phyloP scores from a whole-genome alignment of 2,113 vertebrate genomes.

The Cyprinodon variegatus region DNA sequence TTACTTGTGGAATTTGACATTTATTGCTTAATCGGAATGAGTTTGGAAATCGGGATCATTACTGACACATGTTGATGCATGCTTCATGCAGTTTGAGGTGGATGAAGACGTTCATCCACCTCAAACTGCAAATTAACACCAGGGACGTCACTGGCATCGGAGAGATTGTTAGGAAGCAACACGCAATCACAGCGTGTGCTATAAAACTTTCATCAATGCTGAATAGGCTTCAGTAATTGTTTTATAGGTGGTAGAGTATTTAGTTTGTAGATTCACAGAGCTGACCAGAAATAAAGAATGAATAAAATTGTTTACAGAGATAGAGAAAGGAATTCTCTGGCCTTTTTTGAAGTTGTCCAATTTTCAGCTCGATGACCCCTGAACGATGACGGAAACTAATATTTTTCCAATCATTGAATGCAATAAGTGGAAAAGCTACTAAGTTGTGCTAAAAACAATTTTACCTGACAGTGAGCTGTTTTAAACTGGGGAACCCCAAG shows the following conservation, averaged over 20 bases:
- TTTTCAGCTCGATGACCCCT: too few relatives aligned
- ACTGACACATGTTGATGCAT: slow-evolving; percentile 35
- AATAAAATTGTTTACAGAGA: too few relatives aligned
- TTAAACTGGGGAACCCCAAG: too few relatives aligned
- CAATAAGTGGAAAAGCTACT: neutral
- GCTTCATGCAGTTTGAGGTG: neutral
- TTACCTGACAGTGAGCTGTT: too few relatives aligned
- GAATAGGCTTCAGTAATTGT: neutral
- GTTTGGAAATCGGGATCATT: slow-evolving; percentile 49
- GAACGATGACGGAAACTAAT: neutral
- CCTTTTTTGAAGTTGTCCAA: too few relatives aligned
- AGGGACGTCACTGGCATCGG: neutral
- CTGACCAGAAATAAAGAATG: too few relatives aligned
- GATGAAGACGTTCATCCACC: slow-evolving; percentile 7
- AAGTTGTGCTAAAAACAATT: too few relatives aligned
- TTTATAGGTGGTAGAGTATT: too few relatives aligned
- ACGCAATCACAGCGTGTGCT: neutral
- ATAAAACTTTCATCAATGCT: neutral
- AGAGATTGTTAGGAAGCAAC: neutral
- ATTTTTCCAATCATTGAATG: too few relatives aligned
- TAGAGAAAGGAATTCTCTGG: too few relatives aligned
- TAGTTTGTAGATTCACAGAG: too few relatives aligned
- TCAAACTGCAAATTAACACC: slow-evolving; percentile 10
- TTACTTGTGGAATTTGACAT: slow-evolving; percentile 54
- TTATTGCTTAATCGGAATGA: slow-evolving; percentile 68